Conservation (phyloP, 23 tunicate genomes). For the Clavelina lepadiformis region DNA sequence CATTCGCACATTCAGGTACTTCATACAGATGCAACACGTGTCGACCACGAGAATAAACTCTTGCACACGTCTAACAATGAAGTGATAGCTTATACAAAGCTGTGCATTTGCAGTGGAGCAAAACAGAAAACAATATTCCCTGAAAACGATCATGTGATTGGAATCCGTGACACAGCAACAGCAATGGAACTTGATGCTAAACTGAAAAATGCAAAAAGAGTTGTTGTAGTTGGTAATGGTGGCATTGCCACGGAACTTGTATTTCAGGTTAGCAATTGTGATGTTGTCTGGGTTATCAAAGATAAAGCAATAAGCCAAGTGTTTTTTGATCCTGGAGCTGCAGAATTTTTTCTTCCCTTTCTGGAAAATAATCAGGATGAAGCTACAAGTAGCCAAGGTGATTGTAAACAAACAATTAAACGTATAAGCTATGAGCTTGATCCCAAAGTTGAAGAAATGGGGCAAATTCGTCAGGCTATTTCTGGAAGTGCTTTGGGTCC, state of each 20-base stretch:
- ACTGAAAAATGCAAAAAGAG: slow-evolving; percentile 25
- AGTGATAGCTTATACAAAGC: slow-evolving; percentile 30
- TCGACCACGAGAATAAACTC: slow-evolving; percentile 18
- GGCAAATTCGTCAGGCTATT: background rate
- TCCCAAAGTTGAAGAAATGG: background rate
- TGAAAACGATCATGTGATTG: slow-evolving; percentile 47
- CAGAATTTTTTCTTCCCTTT: slow-evolving; percentile 63
- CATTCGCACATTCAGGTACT: slow-evolving; percentile 30
- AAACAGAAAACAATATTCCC: slow-evolving; percentile 45
- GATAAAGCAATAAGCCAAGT: slow-evolving; percentile 76
- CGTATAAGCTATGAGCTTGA: slow-evolving; percentile 44
- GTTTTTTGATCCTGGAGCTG: slow-evolving; percentile 88
- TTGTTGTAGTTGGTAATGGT: slow-evolving; percentile 89
- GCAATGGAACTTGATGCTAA: slow-evolving; percentile 44
- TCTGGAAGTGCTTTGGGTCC: slow-evolving; percentile 87
- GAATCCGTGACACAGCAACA: slow-evolving; percentile 76
- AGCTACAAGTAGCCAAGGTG: background rate
- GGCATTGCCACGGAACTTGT: slow-evolving; percentile 87
- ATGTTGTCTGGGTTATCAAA: slow-evolving; percentile 70
- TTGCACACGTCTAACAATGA: slow-evolving; percentile 32
- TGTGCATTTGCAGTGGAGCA: slow-evolving; percentile 87
- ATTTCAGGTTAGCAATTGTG: slow-evolving; percentile 47
- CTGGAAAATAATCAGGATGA: slow-evolving; percentile 19
- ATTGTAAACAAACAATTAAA: slow-evolving; percentile 12
- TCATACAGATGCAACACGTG: slow-evolving; percentile 12